Conservation (phyloP, 2,888 invertebrate species). For the Mesorhabditis sp. region DNA sequence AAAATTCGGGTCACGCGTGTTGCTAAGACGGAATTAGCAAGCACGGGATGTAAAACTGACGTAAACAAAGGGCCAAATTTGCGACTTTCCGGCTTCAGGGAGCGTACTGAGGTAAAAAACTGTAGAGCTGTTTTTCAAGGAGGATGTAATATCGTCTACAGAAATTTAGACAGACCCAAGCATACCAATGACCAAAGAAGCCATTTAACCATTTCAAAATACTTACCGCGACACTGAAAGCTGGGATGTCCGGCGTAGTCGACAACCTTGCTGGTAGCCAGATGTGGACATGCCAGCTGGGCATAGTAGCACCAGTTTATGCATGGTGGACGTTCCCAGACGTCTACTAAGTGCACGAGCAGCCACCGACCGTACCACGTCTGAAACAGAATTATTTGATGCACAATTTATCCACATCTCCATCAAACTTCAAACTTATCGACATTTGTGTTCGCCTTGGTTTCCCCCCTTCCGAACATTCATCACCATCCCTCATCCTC, state of each 20-base stretch:
- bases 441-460: too few species aligned
- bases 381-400: constrained; percentile 30
- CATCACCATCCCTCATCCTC: neutral
- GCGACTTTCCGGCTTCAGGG: neutral
- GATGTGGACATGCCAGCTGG: constrained; percentile 56
- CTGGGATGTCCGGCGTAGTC: constrained; percentile 57
- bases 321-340: constrained; percentile 41
- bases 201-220: neutral
- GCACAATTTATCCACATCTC: too few species aligned
- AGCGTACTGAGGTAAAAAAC: too few species aligned
- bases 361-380: constrained; percentile 57
- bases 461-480: neutral
- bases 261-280: constrained; percentile 51
- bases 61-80: neutral
- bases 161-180: neutral
- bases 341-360: constrained; percentile 28
- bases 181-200: neutral
- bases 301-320: constrained; percentile 58
- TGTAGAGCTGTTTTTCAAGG: too few species aligned
- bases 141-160: too few species aligned
- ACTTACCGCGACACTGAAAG: constrained; percentile 53
- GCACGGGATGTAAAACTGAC: too few species aligned
- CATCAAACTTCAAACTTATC: too few species aligned
- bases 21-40: too few species aligned
- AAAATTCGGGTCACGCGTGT: too few species aligned